Base-by-base conservation (phyloP, 2,888 invertebrate species). In the Polydrusus pterygomalis region DNA sequence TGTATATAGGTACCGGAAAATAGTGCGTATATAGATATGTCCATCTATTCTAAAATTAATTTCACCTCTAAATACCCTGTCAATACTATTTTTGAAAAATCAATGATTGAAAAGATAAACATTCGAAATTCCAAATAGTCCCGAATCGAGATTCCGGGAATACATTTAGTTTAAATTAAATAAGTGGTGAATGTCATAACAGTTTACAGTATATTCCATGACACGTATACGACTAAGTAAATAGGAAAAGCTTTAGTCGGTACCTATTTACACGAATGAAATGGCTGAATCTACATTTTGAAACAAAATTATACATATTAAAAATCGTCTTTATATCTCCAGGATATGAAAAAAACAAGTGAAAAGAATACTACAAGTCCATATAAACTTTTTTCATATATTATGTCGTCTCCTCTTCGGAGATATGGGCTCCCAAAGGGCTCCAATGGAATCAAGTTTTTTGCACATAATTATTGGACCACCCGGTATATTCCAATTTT, bases 61-160 rank as follows among this genome's bases (percentile, higher is more conserved):
- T n/a, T n/a, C 30, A 2, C 1, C 9, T 56, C 2, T 30, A 3
- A 25, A 25, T 25, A 25, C 25, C 15, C 18, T 3, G 34, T 51
- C 20, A 20, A 20, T 51, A 51, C 51, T 51, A 51, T 25, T 51
- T 56, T 56, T 56, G 30, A 11, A 56, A 56, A 30, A 56, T 30
- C 56, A 25, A 18, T 56, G 25, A 56, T 56, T 56, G 56, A 56
- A 30, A 30, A 30, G 25, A 3, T 56, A 56, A 56, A 56, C 56
- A 56, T 30, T 56, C 30, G 30, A 56, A 56, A 54, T 54, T 25
- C 25, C 54, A 25, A 18, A 20, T n/a, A 56, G 30, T 51, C 11
- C 10, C 7, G 20, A 51, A 51, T 56, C n/a, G 13, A 56, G 30
- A 56, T 56, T 18, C 30, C 30, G 30, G 13, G 56, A 56, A 56